phyloP scores from a whole-genome alignment of 2,113 vertebrate species.

The Bos indicus region DNA sequence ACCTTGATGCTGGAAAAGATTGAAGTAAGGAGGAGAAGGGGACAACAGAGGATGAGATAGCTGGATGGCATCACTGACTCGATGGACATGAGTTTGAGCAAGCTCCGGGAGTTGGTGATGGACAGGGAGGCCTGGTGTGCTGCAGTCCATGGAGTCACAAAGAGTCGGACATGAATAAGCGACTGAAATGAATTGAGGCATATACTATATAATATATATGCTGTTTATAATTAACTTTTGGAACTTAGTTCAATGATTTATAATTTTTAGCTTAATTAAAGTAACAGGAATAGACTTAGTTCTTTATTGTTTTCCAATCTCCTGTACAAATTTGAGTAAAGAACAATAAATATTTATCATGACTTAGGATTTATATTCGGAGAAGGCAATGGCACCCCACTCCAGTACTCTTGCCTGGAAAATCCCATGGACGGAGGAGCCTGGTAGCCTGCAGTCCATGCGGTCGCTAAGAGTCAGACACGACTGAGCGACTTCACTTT shows the following conservation, averaged over 20 bases:
- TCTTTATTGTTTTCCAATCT: neutral
- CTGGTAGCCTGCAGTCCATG: no score
- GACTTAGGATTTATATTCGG: neutral
- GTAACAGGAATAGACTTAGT: neutral
- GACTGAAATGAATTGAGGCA: neutral
- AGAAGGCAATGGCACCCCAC: no score
- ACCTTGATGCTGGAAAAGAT: neutral
- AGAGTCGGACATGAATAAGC: neutral
- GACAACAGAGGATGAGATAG: neutral
- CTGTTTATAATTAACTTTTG: neutral
- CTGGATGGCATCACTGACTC: neutral
- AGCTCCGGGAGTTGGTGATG: neutral
- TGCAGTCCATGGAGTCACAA: neutral
- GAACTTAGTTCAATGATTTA: conserved; percentile 21
- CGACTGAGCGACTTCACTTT: no score
- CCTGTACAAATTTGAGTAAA: neutral
- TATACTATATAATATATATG: neutral
- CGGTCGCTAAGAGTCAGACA: no score
- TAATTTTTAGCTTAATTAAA: conserved; percentile 36
- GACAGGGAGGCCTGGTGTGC: neutral
- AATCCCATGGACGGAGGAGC: no score
- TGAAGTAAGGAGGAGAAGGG: neutral
- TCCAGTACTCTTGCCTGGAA: no score
- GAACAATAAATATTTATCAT: neutral
- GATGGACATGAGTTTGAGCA: neutral